These are phyloP conservation scores for Gymnothorax javanicus DNA, from an alignment of 2,797 vertebrate genomes.

Conservation along the genomic window DNA sequence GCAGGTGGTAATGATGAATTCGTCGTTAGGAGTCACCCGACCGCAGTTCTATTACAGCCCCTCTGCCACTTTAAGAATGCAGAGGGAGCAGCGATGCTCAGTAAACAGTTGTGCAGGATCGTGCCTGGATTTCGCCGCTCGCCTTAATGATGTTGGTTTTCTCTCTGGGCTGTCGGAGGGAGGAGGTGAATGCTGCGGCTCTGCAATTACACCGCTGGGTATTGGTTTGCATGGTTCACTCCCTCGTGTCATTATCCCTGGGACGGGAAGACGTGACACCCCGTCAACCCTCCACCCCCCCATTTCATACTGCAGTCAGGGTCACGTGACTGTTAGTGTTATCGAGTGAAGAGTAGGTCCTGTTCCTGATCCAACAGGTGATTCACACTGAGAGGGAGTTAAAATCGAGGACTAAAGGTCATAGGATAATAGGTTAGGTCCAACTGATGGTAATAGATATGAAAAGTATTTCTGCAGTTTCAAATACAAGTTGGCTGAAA, in stretches of 20 bases:
- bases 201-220: constrained; percentile 39
- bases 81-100: constrained; percentile 26
- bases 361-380: constrained; percentile 30
- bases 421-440: background rate
- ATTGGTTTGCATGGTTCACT: constrained; percentile 34
- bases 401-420: background rate
- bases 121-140: constrained; percentile 43
- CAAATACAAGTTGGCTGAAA: background rate
- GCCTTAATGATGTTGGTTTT: constrained; percentile 51
- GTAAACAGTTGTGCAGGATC: constrained; percentile 40
- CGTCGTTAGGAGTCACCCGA: constrained; percentile 25
- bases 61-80: constrained; percentile 43
- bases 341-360: constrained; percentile 29
- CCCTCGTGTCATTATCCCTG: constrained; percentile 37
- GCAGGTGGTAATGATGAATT: background rate
- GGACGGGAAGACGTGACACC: constrained; percentile 36
- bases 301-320: background rate
- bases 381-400: constrained; percentile 56
- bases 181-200: constrained; percentile 22
- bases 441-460: background rate
- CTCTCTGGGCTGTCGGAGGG: constrained; percentile 36
- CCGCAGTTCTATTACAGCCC: constrained; percentile 38
- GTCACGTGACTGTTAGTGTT: background rate
- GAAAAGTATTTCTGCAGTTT: background rate
- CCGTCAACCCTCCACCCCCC: background rate